Evolutionary conservation across 1,140 invertebrate species (phyloP), one percentile per base, ranked within the genome.

Genomic region (Apis dorsata): DNA sequence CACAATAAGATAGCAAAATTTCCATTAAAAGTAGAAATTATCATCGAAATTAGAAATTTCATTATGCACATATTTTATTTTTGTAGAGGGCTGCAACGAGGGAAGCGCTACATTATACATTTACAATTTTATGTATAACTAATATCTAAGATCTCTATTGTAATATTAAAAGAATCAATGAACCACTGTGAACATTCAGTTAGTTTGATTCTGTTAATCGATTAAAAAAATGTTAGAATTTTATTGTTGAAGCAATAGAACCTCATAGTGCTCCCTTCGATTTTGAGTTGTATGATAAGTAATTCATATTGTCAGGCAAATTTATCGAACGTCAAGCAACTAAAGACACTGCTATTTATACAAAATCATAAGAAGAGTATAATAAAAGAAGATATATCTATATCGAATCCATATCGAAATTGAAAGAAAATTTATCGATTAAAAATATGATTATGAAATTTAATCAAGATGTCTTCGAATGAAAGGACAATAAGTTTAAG

Each of bases 301-400:
- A 85, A 55, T 28, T 69, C 51, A 57, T 55, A 66, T 75, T 44
- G 63, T 65, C 63, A 65, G 63, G 63, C 63, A 34, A 65, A 34
- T 34, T 76, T 65, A 51, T 77, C 49, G 63, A 76, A 79, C 24
- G 57, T 63, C 62, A 88, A 69, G 86, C 86, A 88, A 88, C 87
- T 86, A 88, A 88, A 88, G 87, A 88, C 87, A 88, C 87, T 88
- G 87, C 86, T 69, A 60, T 88, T 88, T 84, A 74, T 85, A 79
- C 19, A 75, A 76, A 87, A 82, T 69, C n/a, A 57, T 70, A 76
- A 57, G 63, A 79, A 77, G 60, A 72, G 62, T 82, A 73, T 28
- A 69, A 51, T 66, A 78, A 73, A 83, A 57, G 51, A 60, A 66
- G 34, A 59, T 60, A 68, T 79, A 63, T 53, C 55, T 59, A 69